Conservation (phyloP, 2,113 vertebrate species). For the Cheirogaleus medius region DNA sequence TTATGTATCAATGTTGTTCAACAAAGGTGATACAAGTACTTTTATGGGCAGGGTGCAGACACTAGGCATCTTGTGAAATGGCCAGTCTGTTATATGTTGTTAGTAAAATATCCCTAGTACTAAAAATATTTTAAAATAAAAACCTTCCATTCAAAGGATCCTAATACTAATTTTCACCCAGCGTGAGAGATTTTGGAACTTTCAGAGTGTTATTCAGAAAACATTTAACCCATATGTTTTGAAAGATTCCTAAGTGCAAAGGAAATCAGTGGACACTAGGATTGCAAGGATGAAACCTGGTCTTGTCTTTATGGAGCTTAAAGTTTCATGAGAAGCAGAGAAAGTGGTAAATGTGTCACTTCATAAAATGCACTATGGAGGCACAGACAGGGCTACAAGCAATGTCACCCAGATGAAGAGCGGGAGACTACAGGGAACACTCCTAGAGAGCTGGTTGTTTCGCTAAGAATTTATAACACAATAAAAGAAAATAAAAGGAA, state of each 20-base stretch:
- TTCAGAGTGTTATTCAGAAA: not conserved
- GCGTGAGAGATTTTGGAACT: not conserved
- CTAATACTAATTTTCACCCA: not conserved
- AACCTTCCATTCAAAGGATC: not conserved
- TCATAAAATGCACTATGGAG: not conserved
- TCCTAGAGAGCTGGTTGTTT: not conserved
- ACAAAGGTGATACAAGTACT: not conserved
- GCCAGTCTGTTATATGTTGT: not conserved
- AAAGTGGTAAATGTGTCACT: not conserved
- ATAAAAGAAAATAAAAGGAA: not conserved
- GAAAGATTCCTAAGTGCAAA: not conserved
- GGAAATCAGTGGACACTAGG: not conserved
- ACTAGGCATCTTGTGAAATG: not conserved
- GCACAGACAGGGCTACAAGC: accelerated
- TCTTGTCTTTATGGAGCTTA: not conserved
- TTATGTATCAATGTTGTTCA: not conserved
- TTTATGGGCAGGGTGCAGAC: not conserved
- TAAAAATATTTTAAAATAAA: not conserved
- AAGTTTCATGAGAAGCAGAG: not conserved
- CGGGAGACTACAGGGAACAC: not conserved
- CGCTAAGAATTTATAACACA: not conserved
- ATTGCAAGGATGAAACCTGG: not conserved
- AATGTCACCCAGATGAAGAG: accelerated
- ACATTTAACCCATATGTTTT: not conserved
- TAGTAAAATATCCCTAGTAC: not conserved